Percentiles rank a stretch among this genome's conserved stretches.
phyloP scores from a whole-genome alignment of 2,113 vertebrate species.

The Rhadina sibilatrix region DNA sequence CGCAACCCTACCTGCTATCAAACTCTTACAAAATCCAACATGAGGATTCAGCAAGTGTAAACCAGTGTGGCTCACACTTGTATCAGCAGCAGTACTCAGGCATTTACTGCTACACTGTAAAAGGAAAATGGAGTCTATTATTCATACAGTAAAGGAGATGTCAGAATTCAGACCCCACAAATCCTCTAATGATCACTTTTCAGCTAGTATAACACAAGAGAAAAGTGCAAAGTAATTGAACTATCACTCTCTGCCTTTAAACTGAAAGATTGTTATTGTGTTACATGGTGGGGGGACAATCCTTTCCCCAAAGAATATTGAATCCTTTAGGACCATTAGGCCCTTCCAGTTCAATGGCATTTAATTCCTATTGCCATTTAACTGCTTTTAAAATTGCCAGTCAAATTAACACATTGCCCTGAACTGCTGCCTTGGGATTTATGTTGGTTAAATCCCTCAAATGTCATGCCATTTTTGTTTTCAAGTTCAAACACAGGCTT shows the following conservation, averaged over 20 bases:
- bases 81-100: background rate
- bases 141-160: background rate
- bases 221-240: background rate
- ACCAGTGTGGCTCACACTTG: background rate
- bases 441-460: constrained; percentile 23
- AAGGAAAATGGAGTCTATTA: background rate
- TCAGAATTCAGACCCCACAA: background rate
- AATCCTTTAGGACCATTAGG: background rate
- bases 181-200: background rate
- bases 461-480: constrained; percentile 35
- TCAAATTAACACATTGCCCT: constrained; percentile 12
- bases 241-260: background rate
- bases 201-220: background rate
- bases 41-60: background rate
- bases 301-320: background rate
- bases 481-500: constrained; percentile 4
- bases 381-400: constrained; percentile 49
- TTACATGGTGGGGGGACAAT: background rate
- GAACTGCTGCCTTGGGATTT: constrained; percentile 26
- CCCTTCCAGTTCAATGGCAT: background rate
- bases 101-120: background rate
- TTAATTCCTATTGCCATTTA: constrained; percentile 26
- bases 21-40: background rate
- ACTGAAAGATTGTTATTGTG: background rate
- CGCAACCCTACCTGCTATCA: too few species aligned